These are phyloP conservation scores for Zaprionus capensis DNA, from an alignment of 1,140 invertebrate genomes.

Conservation along the genomic window DNA sequence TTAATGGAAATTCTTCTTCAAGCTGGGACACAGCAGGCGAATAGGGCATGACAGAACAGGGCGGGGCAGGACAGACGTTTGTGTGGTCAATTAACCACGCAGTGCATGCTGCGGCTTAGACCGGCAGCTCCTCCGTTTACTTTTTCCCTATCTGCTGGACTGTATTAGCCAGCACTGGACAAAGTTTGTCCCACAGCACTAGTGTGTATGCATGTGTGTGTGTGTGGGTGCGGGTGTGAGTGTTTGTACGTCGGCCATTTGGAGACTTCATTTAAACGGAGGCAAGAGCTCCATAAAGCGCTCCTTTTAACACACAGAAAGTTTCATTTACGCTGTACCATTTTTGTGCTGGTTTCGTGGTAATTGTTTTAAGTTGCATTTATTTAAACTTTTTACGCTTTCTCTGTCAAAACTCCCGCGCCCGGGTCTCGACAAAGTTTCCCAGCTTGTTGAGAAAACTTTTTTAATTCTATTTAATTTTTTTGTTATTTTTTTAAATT, in stretches of 20 bases:
- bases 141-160: not conserved
- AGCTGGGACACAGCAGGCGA: not conserved
- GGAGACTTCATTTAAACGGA: slow-evolving; percentile 69
- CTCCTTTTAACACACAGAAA: slow-evolving; percentile 47
- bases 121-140: not conserved
- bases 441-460: slow-evolving; percentile 50
- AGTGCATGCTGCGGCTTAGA: slow-evolving; percentile 37
- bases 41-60: not conserved
- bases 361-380: slow-evolving; percentile 79
- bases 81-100: slow-evolving; percentile 72
- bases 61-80: slow-evolving; percentile 22
- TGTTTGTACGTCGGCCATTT: slow-evolving; percentile 37
- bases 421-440: slow-evolving; percentile 44
- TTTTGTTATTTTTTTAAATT: slow-evolving; percentile 33
- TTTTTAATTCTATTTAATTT: slow-evolving; percentile 58
- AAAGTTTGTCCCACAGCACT: slow-evolving; percentile 38
- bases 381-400: slow-evolving; percentile 65
- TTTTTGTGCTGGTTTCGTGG: slow-evolving; percentile 52
- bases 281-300: slow-evolving; percentile 50
- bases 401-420: slow-evolving; percentile 24
- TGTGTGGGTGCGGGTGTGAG: not conserved
- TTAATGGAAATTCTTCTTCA: slow-evolving; percentile 54
- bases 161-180: slow-evolving; percentile 5
- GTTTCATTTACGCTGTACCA: slow-evolving; percentile 47
- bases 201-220: not conserved